Percentiles rank a stretch among this genome's conserved stretches.
Evolutionary conservation across 2,797 vertebrate genomes (phyloP).

Genomic region (Falco columbarius): DNA sequence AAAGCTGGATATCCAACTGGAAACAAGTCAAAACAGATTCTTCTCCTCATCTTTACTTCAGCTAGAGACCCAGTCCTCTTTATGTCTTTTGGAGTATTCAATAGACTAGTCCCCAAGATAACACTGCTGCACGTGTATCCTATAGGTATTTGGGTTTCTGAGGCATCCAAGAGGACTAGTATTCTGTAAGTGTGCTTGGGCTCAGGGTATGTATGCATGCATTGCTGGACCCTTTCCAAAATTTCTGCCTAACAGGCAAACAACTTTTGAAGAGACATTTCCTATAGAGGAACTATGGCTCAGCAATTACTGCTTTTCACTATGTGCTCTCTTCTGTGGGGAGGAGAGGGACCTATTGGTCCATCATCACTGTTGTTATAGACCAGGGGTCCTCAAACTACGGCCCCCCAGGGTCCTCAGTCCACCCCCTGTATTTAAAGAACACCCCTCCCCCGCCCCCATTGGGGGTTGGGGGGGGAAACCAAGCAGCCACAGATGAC

Average conservation of each 20-base stretch:
- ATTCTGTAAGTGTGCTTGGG: not conserved
- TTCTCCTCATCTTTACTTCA: not conserved
- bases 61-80: not conserved
- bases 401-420: too few species aligned
- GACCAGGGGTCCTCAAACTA: too few species aligned
- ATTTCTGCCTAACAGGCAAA: not conserved
- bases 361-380: too few species aligned
- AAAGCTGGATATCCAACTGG: not conserved
- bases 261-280: not conserved
- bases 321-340: not conserved
- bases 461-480: too few species aligned
- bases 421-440: too few species aligned
- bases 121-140: fast-evolving
- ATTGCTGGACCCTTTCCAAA: not conserved
- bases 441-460: too few species aligned
- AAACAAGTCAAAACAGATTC: not conserved
- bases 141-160: not conserved
- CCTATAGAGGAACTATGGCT: not conserved
- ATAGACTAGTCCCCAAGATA: fast-evolving
- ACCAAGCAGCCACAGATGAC: too few species aligned
- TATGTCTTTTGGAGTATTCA: not conserved
- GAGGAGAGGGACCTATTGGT: not conserved
- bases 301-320: not conserved
- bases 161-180: not conserved
- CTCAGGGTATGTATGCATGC: fast-evolving